Evolutionary conservation across 2,888 invertebrate genomes (phyloP), one percentile per base, ranked within the genome.

Genomic region (Morinoia aosen): DNA sequence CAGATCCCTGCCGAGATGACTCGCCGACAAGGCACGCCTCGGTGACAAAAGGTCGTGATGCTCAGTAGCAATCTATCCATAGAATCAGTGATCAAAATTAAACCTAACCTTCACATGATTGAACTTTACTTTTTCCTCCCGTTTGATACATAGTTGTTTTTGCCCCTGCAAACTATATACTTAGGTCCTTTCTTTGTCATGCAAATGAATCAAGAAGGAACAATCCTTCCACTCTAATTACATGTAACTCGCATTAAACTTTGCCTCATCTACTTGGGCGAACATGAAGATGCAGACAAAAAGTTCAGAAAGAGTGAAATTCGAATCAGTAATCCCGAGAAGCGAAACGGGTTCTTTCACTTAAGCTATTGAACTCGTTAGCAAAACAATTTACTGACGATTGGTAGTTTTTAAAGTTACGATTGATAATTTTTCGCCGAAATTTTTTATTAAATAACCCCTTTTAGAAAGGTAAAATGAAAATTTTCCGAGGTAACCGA

Each of bases 21-120:
- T 48, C 90, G 39, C 40, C 39, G 90, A 90, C 90, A 90, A 90
- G 90, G 90, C 90, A 90, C 90, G 90, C 14, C 39, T 48, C 40
- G 90, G 39, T 90, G 90, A 76, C 76, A 76, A 76, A 76, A 76
- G 76, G 76, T 76, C 76, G 76, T 76, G 76, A 76, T 76, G 76
- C 76, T 76, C 76, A 76, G 76, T 76, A 76, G 76, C 76, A 76
- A 76, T 76, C 76, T 76, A 33, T 76, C 76, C 76, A 76, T 76
- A 76, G 76, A 76, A 76, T 76, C 76, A 33, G 25, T 76, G 76
- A 76, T 76, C 0, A 76, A 76, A 76, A 33, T 25, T 76, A 33
- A 33, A 76, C 76, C 76, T 76, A 33, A 33, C 76, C 76, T 76
- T 76, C 76, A 16, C 10, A 76, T 10, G 14, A 76, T 19, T 10